Evolutionary conservation across 2,888 invertebrate genomes (phyloP), one percentile per base, ranked within the genome.

Genomic region (Isoperla grammatica): DNA sequence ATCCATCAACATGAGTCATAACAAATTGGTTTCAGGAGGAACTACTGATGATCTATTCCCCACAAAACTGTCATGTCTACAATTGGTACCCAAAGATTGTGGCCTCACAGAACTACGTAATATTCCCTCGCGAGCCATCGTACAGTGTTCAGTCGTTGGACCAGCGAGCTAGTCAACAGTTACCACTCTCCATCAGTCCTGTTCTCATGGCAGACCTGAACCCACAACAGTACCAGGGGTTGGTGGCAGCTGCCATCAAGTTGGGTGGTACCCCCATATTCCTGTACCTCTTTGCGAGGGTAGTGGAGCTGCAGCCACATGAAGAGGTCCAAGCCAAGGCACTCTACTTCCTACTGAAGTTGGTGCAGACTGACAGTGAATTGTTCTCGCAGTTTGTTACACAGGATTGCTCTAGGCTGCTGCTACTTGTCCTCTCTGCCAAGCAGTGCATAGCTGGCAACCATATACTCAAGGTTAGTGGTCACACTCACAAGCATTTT

Each of bases 221-320:
- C 64, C 71, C 75, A 46, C 75, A 76, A 66, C 74, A 75, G 13
- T 80, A 79, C 68, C 74, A 77, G 15, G 81, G 81, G 9, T 69
- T 83, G 20, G 73, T 79, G 63, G 78, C 81, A 17, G 81, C 84
- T 6, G 74, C 81, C 2, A 76, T 76, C 65, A 70, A 79, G 68
- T 75, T 83, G 19, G 87, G 87, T 1, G 87, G 87, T 1, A 76
- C 83, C 0, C 81, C 84, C 8, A 75, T 83, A 48, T 78, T 87
- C 67, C 73, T 88, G 1, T 86, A 83, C 65, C 74, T 88, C 0
- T 86, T 84, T 68, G 87, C 87, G 0, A 78, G 85, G 73, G 86
- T 85, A 67, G 85, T 88, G 17, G 88, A 88, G 69, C 70, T 85
- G 15, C 77, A 79, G 5, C 80, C 81, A 11, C 75, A 72, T 5